Base-by-base conservation (phyloP, 2,113 vertebrate genomes). In the Melospiza georgiana region DNA sequence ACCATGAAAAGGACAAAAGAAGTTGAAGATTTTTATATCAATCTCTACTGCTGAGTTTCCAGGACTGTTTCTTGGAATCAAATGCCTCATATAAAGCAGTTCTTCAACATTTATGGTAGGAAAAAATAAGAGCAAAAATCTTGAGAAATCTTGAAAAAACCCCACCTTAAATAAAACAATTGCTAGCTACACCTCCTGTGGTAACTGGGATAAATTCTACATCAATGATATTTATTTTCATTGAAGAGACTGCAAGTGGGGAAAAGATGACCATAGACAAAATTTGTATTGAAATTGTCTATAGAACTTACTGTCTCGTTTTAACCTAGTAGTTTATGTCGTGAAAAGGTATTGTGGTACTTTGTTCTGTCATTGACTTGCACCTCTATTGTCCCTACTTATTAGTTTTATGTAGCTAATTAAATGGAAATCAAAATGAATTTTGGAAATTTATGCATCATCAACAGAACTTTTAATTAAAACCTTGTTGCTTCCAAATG, bases 401-500 rank as follows among this genome's bases (percentile, higher is more conserved):
- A 78, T 22, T 87, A 71, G 49, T 9, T 73, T 84, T 87, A 79
- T 39, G n/a, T 44, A 75, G 61, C 48, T 75, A 68, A 93, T 76
- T 63, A 92, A 75, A 31, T 84, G 69, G 51, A 87, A 96, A 91
- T 76, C 30, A 75, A 74, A 90, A 54, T 30, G 9, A 77, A 21
- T 71, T 48, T 90, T 67, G 81, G 5, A 84, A 75, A 82, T 87
- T 49, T 21, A 49, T 72, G 57, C 48, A 83, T 80, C 87, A 79
- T 71, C 75, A 73, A 90, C 19, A n/a, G 17, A 88, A 51, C 57
- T 93, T 74, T 80, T 89, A 92, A 87, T 61, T 80, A 88, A 95
- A 89, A 82, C 24, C 39, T 69, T 43, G 10, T 44, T 69, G 35
- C 52, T 93, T 73, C 15, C 71, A 83, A 90, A 57, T 51, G 79